phyloP scores from a whole-genome alignment of 2,888 invertebrate species.

The Plemyria rubiginata region DNA sequence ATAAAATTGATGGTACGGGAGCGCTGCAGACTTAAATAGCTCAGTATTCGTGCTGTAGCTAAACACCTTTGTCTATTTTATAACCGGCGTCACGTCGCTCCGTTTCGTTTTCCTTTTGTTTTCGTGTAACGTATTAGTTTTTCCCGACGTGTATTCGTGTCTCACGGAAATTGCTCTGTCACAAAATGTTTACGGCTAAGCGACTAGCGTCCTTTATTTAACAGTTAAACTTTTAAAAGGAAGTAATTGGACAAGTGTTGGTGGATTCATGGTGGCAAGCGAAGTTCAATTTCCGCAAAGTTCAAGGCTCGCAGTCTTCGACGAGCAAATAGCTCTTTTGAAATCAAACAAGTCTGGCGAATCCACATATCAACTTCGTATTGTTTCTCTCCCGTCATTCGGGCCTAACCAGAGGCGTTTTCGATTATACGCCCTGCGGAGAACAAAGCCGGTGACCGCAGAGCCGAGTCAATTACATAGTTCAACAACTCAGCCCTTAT shows the following conservation, averaged over 20 bases:
- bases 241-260: constrained; percentile 79
- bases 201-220: constrained; percentile 59
- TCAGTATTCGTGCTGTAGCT: constrained; percentile 75
- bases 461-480: constrained; percentile 85
- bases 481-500: constrained; percentile 85
- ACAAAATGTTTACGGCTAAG: constrained; percentile 59
- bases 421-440: constrained; percentile 81
- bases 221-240: constrained; percentile 58
- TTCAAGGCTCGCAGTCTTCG: constrained; percentile 73
- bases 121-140: constrained; percentile 76
- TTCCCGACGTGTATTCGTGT: constrained; percentile 66
- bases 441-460: constrained; percentile 83
- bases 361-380: constrained; percentile 83
- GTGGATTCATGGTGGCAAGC: constrained; percentile 61
- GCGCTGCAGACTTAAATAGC: constrained; percentile 80
- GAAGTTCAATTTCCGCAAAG: constrained; percentile 77
- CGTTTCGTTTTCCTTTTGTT: constrained; percentile 63
- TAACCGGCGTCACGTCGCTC: constrained; percentile 72
- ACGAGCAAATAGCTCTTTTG: constrained; percentile 80
- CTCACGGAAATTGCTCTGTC: constrained; percentile 70
- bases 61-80: constrained; percentile 83
- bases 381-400: constrained; percentile 80
- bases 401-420: constrained; percentile 82
- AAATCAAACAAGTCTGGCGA: constrained; percentile 82
- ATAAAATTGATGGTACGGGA: constrained; percentile 82